Evolutionary conservation across 2,113 vertebrate genomes (phyloP).

Genomic region (Dicerorhinus sumatrensis): DNA sequence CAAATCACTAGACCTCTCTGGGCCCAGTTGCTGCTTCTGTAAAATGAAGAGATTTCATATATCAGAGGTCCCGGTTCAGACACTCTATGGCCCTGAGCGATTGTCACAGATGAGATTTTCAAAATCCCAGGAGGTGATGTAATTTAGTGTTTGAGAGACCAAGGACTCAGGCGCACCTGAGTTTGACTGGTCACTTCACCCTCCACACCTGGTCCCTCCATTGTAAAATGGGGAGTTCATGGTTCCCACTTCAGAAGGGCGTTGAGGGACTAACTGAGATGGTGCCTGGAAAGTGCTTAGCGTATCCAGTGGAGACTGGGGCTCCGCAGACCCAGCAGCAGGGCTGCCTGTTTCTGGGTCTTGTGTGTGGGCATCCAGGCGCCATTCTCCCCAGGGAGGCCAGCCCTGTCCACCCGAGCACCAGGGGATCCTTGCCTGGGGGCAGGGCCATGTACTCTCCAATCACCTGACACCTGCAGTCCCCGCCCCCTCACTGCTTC

Average conservation of each 20-base stretch:
- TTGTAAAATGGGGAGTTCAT: neutral
- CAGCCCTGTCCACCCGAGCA: neutral
- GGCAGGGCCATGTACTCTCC: neutral
- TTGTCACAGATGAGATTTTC: neutral
- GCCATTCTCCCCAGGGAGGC: neutral
- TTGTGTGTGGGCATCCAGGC: fast-evolving
- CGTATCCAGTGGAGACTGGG: neutral
- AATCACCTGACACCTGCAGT: constrained; percentile 57
- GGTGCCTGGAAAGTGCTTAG: neutral
- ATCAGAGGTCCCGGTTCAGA: neutral
- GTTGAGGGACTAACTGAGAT: neutral
- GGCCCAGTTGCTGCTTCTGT: neutral
- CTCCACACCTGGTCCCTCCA: neutral
- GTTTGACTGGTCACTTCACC: no score
- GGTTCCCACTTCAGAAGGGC: neutral
- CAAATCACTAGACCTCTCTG: constrained; percentile 26
- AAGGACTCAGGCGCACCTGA: neutral
- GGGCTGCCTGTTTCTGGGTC: neutral
- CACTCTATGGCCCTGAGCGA: neutral
- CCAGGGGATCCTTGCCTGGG: neutral
- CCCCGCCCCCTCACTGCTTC: neutral
- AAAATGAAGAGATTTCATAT: neutral
- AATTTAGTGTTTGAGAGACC: neutral
- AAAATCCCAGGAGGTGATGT: neutral
- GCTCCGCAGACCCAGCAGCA: fast-evolving